Conservation (phyloP, 2,888 invertebrate genomes). For the Eremobia ochroleuca region DNA sequence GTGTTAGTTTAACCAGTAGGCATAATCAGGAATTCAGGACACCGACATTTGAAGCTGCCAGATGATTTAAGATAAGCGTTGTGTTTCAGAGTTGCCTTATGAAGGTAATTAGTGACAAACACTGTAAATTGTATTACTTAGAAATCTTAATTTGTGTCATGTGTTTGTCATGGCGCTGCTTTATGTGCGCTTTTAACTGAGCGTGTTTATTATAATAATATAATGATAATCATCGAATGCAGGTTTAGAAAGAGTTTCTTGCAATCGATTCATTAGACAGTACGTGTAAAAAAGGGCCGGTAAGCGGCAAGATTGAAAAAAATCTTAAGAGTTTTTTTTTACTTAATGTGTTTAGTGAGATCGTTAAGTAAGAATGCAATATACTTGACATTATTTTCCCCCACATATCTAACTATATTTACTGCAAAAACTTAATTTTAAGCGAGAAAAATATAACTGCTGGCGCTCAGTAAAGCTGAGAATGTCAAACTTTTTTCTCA, state of each 20-base stretch:
- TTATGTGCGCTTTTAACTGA: background rate
- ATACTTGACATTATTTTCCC: background rate
- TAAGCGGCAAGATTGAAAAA: background rate
- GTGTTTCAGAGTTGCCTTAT: constrained; percentile 13
- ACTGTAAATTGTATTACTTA: constrained; percentile 1
- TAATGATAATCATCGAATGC: background rate
- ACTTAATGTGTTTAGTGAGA: background rate
- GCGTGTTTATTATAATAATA: background rate
- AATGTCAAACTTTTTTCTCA: constrained; percentile 55
- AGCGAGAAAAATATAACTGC: constrained; percentile 11
- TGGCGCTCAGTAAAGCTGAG: constrained; percentile 39
- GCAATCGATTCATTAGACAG: background rate
- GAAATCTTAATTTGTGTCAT: background rate
- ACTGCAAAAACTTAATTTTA: background rate
- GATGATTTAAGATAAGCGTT: constrained; percentile 3
- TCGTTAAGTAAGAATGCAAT: background rate
- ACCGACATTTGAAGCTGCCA: background rate
- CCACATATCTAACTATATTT: background rate
- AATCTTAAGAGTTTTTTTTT: background rate
- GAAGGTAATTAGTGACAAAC: constrained; percentile 15
- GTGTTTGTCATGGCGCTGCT: background rate
- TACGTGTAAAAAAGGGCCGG: background rate
- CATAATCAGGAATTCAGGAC: background rate
- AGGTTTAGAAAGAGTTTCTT: background rate
- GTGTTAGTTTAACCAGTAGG: background rate